These are phyloP conservation scores for Vesta saturnalis DNA, from an alignment of 2,888 invertebrate species.

Conservation along the genomic window DNA sequence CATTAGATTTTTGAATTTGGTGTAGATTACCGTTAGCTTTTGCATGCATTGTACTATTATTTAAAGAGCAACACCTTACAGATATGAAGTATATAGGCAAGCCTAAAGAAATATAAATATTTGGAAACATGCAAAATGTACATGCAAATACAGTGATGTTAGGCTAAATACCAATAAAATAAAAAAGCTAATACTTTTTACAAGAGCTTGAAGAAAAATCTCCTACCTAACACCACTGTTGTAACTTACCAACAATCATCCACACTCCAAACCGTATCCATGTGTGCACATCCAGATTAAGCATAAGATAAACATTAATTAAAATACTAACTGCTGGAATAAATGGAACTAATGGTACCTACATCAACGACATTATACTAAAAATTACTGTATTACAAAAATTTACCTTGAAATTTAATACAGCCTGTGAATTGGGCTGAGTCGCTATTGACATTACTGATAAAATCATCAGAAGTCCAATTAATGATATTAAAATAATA, in stretches of 20 bases:
- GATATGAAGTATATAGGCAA: conserved; percentile 54
- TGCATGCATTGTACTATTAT: conserved; percentile 24
- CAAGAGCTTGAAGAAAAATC: too few species aligned
- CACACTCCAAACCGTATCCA: conserved; percentile 88
- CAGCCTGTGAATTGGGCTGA: conserved; percentile 72
- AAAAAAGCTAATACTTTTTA: too few species aligned
- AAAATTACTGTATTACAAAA: background rate
- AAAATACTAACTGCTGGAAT: conserved; percentile 84
- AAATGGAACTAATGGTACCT: conserved; percentile 87
- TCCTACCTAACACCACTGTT: background rate
- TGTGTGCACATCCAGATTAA: conserved; percentile 78
- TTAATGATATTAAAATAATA: conserved; percentile 52
- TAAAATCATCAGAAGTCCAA: conserved; percentile 52
- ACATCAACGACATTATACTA: background rate
- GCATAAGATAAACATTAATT: conserved; percentile 86
- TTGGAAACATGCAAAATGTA: conserved; percentile 46
- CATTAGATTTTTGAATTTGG: conserved; percentile 23
- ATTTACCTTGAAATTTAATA: conserved; percentile 71
- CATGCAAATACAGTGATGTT: conserved; percentile 44
- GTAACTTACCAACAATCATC: conserved; percentile 78
- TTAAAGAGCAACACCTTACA: conserved; percentile 28
- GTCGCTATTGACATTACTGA: conserved; percentile 67
- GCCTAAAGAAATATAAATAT: conserved; percentile 52
- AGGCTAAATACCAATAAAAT: background rate
- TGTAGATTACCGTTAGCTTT: conserved; percentile 24